These are phyloP conservation scores for Drosophila auraria DNA, from an alignment of 1,140 invertebrate genomes.

Conservation along the genomic window DNA sequence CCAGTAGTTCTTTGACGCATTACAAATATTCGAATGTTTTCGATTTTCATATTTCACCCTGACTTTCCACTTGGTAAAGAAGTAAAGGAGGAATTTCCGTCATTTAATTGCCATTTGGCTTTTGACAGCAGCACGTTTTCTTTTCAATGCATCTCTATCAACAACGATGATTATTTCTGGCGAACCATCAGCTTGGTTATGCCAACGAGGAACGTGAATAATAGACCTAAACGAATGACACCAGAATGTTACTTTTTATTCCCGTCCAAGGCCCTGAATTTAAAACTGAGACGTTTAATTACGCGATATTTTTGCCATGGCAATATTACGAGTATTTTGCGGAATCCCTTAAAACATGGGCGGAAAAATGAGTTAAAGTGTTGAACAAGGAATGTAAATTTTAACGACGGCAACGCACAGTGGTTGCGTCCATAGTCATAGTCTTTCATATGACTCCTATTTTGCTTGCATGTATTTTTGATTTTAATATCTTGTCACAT, in stretches of 20 bases:
- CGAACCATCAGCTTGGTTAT: background rate
- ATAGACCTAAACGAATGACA: background rate
- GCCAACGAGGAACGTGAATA: background rate
- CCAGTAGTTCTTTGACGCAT: background rate
- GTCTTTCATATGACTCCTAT: too few relatives aligned
- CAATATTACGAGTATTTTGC: background rate
- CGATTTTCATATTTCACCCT: background rate
- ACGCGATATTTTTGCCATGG: background rate
- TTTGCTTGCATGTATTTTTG: too few relatives aligned
- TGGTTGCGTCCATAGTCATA: too few relatives aligned
- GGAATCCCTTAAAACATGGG: background rate
- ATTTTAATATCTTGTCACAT: too few relatives aligned
- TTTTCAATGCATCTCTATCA: background rate
- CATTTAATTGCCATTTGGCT: background rate
- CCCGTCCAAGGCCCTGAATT: background rate
- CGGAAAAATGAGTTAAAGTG: constrained; percentile 22
- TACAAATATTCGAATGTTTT: background rate
- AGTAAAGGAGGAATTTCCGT: background rate
- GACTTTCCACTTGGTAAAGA: too few relatives aligned
- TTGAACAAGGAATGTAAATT: constrained; percentile 32
- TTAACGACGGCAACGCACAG: too few relatives aligned
- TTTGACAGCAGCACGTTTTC: background rate
- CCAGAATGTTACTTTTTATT: background rate
- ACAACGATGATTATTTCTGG: background rate
- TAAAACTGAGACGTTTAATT: background rate